These are phyloP conservation scores for Agriopis marginaria DNA, from an alignment of 2,888 invertebrate genomes.

Conservation along the genomic window DNA sequence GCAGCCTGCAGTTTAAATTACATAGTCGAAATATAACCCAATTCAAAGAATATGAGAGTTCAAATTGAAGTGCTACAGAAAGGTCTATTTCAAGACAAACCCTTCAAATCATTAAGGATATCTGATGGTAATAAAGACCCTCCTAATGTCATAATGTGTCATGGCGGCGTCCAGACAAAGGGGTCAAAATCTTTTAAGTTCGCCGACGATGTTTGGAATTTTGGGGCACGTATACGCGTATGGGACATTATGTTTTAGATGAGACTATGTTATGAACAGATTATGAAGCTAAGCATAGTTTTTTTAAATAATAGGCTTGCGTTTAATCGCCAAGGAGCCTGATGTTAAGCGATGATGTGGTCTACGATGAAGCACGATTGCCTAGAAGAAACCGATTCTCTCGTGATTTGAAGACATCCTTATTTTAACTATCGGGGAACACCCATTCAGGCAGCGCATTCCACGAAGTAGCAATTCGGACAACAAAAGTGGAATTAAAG, in stretches of 20 bases:
- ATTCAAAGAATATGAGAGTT: neutral
- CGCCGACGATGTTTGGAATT: slow-evolving; percentile 36
- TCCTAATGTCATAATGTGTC: slow-evolving; percentile 42
- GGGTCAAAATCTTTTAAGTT: slow-evolving; percentile 39
- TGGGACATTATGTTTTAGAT: slow-evolving; percentile 9
- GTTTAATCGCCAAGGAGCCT: neutral
- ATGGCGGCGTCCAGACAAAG: slow-evolving; percentile 31
- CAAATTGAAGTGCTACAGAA: slow-evolving; percentile 3
- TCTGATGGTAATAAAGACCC: slow-evolving; percentile 41
- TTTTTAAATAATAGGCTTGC: too few relatives aligned
- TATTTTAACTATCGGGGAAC: too few relatives aligned
- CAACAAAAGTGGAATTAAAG: too few relatives aligned
- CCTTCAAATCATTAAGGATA: slow-evolving; percentile 40
- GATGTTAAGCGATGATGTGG: too few relatives aligned
- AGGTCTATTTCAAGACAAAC: slow-evolving; percentile 32
- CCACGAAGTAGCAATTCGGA: too few relatives aligned
- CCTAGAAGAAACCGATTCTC: too few relatives aligned
- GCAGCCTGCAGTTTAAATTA: neutral
- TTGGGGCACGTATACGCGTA: slow-evolving; percentile 14
- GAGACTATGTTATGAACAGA: neutral
- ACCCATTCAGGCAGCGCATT: too few relatives aligned
- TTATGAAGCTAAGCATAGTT: neutral
- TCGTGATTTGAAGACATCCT: too few relatives aligned
- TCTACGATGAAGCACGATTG: too few relatives aligned
- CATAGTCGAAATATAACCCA: neutral